Base-by-base conservation (phyloP, 2,113 vertebrate genomes). In the Rhagologus leucostigma region DNA sequence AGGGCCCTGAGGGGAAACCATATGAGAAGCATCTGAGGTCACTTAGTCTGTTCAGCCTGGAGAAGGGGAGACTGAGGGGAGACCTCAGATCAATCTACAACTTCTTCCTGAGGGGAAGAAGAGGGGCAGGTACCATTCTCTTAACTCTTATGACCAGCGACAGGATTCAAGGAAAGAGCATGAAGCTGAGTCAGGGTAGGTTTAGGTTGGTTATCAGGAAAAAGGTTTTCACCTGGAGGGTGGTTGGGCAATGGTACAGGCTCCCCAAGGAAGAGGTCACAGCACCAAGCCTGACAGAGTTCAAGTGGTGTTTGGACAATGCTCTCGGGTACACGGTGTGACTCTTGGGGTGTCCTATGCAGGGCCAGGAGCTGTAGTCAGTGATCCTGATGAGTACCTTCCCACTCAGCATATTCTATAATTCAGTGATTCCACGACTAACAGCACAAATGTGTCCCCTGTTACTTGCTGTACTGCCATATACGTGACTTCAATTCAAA, bases 1-100 rank as follows among this genome's bases (percentile, higher is more conserved):
- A 69, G 22, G 7, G 21, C 19, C 29, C 39, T 33, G 46, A 69
- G 29, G 9, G 18, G 23, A 87, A 69, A 9, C 2, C 0, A 0
- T 53, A 10, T 13, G 18, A 46, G 11, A 14, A 57, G 19, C 2
- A 3, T 7, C 33, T 59, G 55, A 37, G 42, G 8, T 37, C 73
- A 37, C 8, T 47, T 76, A n/a, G 6, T 33, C 6, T 60, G 18
- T 33, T 87, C 39, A 39, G 29, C 19, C 33, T 23, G 39, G 13
- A 71, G 26, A 29, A 41, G 29, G 62, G 4, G 7, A 60, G 33
- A 52, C 10, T 46, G 46, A 69, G 29, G 4, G 7, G 39, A 46
- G 10, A 29, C 6, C 19, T 53, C 50, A 26, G 15, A 29, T 29
- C 29, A 33, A 15, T 9, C 41, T 69, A 18, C 15, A n/a, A 2